A percentile compares a stretch with the other conserved stretches of the same genome.
phyloP scores from a whole-genome alignment of 2,888 invertebrate genomes.

The Thecocarcelia acutangulata region DNA sequence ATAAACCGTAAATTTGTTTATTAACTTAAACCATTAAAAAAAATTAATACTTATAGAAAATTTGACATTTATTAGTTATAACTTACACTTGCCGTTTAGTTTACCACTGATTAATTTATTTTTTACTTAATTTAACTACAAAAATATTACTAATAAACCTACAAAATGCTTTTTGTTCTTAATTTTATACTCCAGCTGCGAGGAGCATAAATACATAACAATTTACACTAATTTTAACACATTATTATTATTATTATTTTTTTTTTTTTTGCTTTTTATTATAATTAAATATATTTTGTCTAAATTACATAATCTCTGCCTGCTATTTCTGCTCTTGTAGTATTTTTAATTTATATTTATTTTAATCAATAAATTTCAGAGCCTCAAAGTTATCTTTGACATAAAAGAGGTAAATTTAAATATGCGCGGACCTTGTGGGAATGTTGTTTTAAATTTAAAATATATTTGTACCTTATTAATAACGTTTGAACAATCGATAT shows the following conservation, averaged over 20 bases:
- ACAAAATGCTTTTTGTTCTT: constrained; percentile 34
- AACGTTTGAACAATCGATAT: constrained; percentile 42
- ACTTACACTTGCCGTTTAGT: not conserved
- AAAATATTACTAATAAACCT: constrained; percentile 69
- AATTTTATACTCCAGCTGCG: constrained; percentile 6
- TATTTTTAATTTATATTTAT: constrained; percentile 19
- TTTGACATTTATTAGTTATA: not conserved
- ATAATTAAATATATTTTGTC: constrained; percentile 24
- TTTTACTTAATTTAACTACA: constrained; percentile 67
- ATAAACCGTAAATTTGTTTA: no score
- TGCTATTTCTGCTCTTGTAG: constrained; percentile 11
- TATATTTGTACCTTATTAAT: constrained; percentile 54
- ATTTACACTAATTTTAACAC: constrained; percentile 63
- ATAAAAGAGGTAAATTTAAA: constrained; percentile 51
- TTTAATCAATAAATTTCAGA: constrained; percentile 44
- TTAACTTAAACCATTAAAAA: constrained; percentile 4
- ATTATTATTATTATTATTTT: constrained; percentile 42
- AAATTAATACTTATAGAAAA: constrained; percentile 25
- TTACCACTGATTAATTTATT: constrained; percentile 6
- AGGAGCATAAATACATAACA: constrained; percentile 42
- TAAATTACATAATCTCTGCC: constrained; percentile 15
- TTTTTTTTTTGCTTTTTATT: constrained; percentile 20
- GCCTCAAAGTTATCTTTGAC: constrained; percentile 71
- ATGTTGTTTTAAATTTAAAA: constrained; percentile 49
- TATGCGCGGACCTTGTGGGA: constrained; percentile 63